Conservation (phyloP, 2,113 vertebrate genomes). For the Proteles cristata region DNA sequence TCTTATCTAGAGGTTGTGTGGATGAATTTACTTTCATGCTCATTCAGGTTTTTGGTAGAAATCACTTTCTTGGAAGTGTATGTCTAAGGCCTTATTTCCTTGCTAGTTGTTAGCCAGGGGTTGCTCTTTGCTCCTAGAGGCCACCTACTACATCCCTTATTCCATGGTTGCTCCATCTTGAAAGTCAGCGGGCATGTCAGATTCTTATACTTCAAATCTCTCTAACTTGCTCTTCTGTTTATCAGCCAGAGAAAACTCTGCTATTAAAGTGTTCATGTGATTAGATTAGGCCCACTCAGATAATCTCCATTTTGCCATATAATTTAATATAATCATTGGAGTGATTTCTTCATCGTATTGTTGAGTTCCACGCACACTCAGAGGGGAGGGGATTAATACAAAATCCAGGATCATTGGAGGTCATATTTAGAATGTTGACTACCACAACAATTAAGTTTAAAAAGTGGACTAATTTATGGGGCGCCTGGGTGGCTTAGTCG, state of each 20-base stretch:
- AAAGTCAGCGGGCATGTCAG: not conserved
- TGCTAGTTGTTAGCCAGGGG: not conserved
- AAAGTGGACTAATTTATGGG: slow-evolving; percentile 26
- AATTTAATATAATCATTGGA: not conserved
- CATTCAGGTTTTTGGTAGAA: not conserved
- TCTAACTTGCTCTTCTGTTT: not conserved
- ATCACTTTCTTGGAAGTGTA: not conserved
- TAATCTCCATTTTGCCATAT: not conserved
- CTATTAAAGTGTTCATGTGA: not conserved
- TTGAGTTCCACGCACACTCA: not conserved
- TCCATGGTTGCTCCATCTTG: not conserved
- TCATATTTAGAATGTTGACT: slow-evolving; percentile 21
- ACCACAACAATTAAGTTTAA: not conserved
- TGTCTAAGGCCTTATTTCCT: not conserved
- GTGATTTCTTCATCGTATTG: slow-evolving; percentile 17
- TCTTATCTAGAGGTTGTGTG: not conserved
- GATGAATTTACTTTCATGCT: not conserved
- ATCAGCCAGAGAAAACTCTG: not conserved
- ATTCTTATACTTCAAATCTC: not conserved
- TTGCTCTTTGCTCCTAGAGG: not conserved
- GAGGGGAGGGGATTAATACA: not conserved
- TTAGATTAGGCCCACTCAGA: not conserved
- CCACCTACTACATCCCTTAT: not conserved
- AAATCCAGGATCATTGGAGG: not conserved
- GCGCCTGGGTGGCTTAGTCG: too few species aligned